phyloP scores from a whole-genome alignment of 1,140 invertebrate species.

The Solenopsis fugax region DNA sequence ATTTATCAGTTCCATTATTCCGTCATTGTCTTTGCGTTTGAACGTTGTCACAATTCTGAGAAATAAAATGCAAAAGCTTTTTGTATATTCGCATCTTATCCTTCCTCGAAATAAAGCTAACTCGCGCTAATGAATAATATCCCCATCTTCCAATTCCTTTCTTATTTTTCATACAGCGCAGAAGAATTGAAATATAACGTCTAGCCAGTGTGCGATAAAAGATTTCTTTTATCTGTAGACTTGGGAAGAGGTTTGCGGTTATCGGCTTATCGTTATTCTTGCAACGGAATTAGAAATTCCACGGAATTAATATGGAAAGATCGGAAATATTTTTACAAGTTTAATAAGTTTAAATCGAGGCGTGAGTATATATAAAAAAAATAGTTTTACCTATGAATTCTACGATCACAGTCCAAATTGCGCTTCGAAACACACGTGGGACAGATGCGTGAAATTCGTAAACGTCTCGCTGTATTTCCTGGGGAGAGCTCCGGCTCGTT shows the following conservation, averaged over 20 bases:
- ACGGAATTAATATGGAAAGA: neutral
- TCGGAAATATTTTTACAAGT: neutral
- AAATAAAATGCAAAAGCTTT: neutral
- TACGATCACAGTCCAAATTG: neutral
- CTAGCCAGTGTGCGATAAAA: neutral
- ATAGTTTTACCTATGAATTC: neutral
- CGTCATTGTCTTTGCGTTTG: neutral
- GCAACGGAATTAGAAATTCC: neutral
- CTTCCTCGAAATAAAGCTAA: neutral
- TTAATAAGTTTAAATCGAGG: neutral
- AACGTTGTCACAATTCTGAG: neutral
- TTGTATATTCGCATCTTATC: neutral
- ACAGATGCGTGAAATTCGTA: constrained; percentile 61
- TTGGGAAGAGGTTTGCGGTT: constrained; percentile 32
- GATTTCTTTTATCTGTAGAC: constrained; percentile 23
- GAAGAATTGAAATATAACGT: neutral
- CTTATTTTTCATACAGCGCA: neutral
- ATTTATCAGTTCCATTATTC: neutral
- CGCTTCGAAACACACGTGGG: constrained; percentile 48
- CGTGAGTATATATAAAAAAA: neutral
- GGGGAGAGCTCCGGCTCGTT: constrained; percentile 7
- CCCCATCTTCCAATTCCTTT: neutral
- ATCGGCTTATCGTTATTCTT: constrained; percentile 21
- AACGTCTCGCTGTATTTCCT: constrained; percentile 24
- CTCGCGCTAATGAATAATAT: neutral